phyloP scores from a whole-genome alignment of 2,113 vertebrate genomes.

The Caloenas nicobarica region DNA sequence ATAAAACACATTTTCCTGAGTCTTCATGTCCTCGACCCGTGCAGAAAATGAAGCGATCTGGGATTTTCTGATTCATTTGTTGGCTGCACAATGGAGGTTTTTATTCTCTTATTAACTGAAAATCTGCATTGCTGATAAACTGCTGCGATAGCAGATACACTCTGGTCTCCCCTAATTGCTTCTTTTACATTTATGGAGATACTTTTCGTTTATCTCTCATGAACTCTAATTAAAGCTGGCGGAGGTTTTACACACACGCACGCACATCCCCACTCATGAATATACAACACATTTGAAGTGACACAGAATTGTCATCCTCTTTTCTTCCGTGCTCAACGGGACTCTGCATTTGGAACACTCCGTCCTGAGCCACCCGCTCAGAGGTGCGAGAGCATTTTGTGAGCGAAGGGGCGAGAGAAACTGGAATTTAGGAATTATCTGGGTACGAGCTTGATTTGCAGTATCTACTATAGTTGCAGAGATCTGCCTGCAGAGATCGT shows the following conservation, averaged over 20 bases:
- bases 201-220: neutral
- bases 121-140: slow-evolving; percentile 34
- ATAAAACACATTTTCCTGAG: neutral
- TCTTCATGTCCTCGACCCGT: neutral
- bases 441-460: neutral
- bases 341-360: neutral
- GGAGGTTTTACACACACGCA: neutral
- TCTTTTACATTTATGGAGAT: neutral
- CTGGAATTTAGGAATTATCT: neutral
- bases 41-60: neutral
- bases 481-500: neutral
- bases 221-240: slow-evolving; percentile 32
- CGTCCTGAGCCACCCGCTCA: neutral
- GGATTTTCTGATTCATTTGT: slow-evolving; percentile 4
- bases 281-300: neutral
- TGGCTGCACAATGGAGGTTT: neutral
- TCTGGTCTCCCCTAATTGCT: slow-evolving; percentile 30
- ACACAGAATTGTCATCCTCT: neutral
- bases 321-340: rapidly evolving
- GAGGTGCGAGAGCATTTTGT: neutral
- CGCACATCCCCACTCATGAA: neutral
- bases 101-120: neutral
- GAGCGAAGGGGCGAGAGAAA: neutral
- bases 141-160: neutral
- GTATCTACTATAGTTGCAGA: neutral